Percentiles rank a stretch among this genome's conserved stretches.
These are phyloP conservation scores for Aramus guarauna DNA, from an alignment of 2,113 vertebrate species.

Conservation along the genomic window DNA sequence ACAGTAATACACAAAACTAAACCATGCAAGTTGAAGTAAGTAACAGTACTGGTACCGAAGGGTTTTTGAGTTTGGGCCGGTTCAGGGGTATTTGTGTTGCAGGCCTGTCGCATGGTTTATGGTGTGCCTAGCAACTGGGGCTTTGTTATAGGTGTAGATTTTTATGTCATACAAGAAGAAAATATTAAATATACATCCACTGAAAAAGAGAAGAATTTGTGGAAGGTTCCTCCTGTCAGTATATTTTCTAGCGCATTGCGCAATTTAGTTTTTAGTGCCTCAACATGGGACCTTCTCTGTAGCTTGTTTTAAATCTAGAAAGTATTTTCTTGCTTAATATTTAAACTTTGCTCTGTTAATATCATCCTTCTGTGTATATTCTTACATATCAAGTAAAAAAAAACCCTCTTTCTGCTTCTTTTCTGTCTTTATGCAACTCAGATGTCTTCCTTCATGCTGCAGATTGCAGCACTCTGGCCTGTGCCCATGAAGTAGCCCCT, in stretches of 20 bases:
- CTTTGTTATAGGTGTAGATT: neutral
- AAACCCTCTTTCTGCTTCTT: neutral
- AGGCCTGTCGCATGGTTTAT: neutral
- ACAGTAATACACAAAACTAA: neutral
- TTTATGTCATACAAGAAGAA: neutral
- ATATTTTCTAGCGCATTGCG: neutral
- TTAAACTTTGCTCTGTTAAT: neutral
- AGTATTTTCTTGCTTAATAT: neutral
- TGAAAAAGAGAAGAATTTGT: fast-evolving
- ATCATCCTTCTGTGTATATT: neutral
- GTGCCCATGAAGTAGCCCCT: neutral
- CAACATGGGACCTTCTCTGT: neutral
- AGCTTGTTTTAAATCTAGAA: neutral
- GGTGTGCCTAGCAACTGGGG: neutral
- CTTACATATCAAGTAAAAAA: neutral
- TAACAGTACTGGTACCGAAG: fast-evolving
- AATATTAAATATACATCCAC: neutral
- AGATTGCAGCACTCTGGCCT: neutral
- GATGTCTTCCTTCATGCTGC: neutral
- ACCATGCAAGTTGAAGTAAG: neutral
- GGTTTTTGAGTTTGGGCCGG: neutral
- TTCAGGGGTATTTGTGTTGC: neutral
- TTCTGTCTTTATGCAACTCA: neutral
- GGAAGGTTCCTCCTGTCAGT: neutral
- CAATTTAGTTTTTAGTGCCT: neutral